These are phyloP conservation scores for Merops nubicus DNA, from an alignment of 2,113 vertebrate genomes.

Conservation along the genomic window DNA sequence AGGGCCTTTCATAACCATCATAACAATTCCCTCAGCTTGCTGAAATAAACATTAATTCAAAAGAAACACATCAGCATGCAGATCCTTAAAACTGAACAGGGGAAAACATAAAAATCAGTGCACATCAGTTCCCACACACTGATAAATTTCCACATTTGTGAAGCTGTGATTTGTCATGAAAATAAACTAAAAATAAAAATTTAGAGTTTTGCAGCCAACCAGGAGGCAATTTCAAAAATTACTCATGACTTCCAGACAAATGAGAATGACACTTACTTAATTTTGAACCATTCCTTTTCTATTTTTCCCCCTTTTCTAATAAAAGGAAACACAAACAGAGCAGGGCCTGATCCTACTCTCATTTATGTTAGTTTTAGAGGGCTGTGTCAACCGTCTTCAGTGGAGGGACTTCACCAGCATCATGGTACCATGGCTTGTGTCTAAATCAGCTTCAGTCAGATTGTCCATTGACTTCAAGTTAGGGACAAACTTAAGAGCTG, in stretches of 20 bases:
- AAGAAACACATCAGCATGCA: conserved; percentile 20
- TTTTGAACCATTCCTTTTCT: neutral
- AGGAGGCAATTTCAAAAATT: neutral
- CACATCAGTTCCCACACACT: neutral
- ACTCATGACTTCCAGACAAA: neutral
- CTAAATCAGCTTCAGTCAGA: neutral
- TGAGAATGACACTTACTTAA: neutral
- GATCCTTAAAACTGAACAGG: neutral
- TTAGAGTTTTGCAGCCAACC: neutral
- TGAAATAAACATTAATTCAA: conserved; percentile 39
- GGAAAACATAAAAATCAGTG: neutral
- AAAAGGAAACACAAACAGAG: neutral
- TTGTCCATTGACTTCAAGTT: neutral
- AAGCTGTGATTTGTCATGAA: neutral
- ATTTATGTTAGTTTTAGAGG: neutral
- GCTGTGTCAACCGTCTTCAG: neutral
- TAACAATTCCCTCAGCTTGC: conserved; percentile 24
- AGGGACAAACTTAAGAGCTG: neutral
- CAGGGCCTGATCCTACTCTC: neutral
- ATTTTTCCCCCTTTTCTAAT: neutral
- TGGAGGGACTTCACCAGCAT: neutral
- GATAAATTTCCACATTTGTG: neutral
- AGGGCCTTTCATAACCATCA: neutral
- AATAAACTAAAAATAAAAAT: neutral
- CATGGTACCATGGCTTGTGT: neutral